These are phyloP conservation scores for Dascyllus trimaculatus DNA, from an alignment of 2,113 vertebrate species.

Conservation along the genomic window DNA sequence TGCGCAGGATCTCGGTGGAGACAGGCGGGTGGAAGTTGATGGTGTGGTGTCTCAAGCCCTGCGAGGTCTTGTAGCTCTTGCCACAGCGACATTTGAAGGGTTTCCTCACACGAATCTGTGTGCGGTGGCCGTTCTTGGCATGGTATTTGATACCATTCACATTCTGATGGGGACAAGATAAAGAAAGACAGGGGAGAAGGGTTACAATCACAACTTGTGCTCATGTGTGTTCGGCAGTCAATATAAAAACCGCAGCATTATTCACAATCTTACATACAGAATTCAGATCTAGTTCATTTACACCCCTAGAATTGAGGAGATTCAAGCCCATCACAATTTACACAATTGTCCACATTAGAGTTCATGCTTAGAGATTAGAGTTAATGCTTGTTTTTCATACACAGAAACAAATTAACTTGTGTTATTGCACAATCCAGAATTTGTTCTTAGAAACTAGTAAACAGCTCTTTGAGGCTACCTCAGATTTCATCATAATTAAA, in stretches of 20 bases:
- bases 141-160: slow-evolving; percentile 99
- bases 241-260: slow-evolving; percentile 6
- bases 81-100: slow-evolving; percentile 99
- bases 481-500: no score
- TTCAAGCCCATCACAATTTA: no score
- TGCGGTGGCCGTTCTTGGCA: slow-evolving; percentile 99
- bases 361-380: no score
- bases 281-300: background rate
- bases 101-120: slow-evolving; percentile 98
- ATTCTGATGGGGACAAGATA: slow-evolving; percentile 85
- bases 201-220: background rate
- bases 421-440: no score
- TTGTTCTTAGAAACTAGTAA: no score
- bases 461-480: no score
- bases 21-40: slow-evolving; percentile 99
- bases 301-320: no score
- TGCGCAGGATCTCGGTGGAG: slow-evolving; percentile 97
- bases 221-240: background rate
- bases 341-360: no score
- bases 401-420: no score
- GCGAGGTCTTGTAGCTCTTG: slow-evolving; percentile 99
- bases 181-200: background rate
- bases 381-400: no score
- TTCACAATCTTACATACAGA: background rate
- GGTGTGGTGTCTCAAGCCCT: slow-evolving; percentile 99